Percentiles rank a stretch among this genome's conserved stretches.
These are phyloP conservation scores for Diplosoma virens DNA, from an alignment of 23 tunicate genomes.

Conservation along the genomic window DNA sequence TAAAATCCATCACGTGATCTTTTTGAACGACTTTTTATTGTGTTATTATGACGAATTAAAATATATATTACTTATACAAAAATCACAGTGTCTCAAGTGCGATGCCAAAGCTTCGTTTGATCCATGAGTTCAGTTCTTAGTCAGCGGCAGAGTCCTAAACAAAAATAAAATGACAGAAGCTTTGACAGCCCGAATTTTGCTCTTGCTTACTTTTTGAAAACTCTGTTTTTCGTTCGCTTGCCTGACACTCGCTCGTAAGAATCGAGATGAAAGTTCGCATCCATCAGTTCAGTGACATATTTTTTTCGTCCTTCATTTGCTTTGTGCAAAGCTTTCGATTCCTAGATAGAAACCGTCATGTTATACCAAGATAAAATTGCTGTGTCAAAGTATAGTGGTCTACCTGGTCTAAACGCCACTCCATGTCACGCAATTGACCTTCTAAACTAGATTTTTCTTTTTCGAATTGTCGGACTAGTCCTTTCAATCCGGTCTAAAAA, in stretches of 20 bases:
- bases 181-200: too few species aligned
- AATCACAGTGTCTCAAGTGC: too few species aligned
- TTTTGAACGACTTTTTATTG: too few species aligned
- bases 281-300: constrained; percentile 60
- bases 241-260: constrained; percentile 51
- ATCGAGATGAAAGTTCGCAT: constrained; percentile 58
- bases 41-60: too few species aligned
- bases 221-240: constrained; percentile 11
- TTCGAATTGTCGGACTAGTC: constrained; percentile 73
- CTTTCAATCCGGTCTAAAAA: constrained; percentile 50
- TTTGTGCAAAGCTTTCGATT: constrained; percentile 79
- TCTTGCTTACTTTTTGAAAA: too few species aligned
- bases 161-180: too few species aligned
- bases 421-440: constrained; percentile 83
- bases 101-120: too few species aligned
- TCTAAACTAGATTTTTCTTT: constrained; percentile 71
- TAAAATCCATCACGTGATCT: too few species aligned
- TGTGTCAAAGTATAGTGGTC: background rate
- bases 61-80: too few species aligned
- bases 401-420: constrained; percentile 98
- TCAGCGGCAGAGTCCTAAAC: too few species aligned
- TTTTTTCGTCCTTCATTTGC: constrained; percentile 73
- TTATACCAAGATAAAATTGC: background rate
- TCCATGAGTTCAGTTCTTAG: too few species aligned
- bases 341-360: constrained; percentile 13